phyloP scores from a whole-genome alignment of 2,797 vertebrate genomes.

The Enteromius unitaeniatus region DNA sequence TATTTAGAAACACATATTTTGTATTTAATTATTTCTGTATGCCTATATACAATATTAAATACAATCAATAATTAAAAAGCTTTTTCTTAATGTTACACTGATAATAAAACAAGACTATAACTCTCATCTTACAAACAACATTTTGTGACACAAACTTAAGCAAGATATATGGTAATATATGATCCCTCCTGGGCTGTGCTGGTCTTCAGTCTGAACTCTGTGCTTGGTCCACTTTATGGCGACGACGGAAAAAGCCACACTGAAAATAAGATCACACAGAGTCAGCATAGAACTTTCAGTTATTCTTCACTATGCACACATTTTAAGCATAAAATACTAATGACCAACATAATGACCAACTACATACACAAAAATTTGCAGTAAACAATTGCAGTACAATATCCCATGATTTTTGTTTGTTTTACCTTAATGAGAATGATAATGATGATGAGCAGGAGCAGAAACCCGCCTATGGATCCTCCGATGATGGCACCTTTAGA shows the following conservation, averaged over 20 bases:
- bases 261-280: conserved; percentile 41
- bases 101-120: conserved; percentile 5
- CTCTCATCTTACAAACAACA: not conserved
- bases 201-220: conserved; percentile 17
- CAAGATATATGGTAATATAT: not conserved
- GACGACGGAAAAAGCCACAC: conserved; percentile 70
- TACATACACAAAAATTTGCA: not conserved
- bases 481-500: conserved; percentile 64
- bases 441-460: conserved; percentile 72
- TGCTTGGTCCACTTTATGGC: conserved; percentile 43
- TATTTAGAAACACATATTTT: not conserved
- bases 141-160: conserved; percentile 5
- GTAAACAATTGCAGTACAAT: not conserved
- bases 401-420: not conserved
- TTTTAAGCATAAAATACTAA: not conserved
- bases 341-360: not conserved
- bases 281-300: not conserved
- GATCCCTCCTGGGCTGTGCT: not conserved
- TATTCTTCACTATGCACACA: not conserved
- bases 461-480: conserved; percentile 74
- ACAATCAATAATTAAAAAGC: not conserved
- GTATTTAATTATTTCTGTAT: not conserved
- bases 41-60: conserved; percentile 2
- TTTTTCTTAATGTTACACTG: not conserved
- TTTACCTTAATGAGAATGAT: conserved; percentile 76